Evolutionary conservation across 2,113 vertebrate genomes (phyloP).

Genomic region (Etheostoma cragini): DNA sequence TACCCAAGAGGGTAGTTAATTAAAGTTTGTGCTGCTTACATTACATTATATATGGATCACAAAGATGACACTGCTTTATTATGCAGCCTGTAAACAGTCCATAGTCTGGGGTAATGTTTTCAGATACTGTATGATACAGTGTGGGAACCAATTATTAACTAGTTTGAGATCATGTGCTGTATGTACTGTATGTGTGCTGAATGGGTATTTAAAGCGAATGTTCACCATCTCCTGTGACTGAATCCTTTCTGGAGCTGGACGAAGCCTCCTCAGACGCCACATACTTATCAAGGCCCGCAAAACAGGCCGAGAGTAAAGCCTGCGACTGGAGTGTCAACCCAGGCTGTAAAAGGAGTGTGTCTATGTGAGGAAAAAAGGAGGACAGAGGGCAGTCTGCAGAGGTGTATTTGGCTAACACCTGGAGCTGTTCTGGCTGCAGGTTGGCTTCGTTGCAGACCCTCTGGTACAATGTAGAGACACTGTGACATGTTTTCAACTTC

Average conservation of each 20-base stretch:
- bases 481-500: constrained; percentile 90
- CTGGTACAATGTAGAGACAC: constrained; percentile 90
- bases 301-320: constrained; percentile 1
- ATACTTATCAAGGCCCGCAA: constrained; percentile 38
- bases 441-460: constrained; percentile 91
- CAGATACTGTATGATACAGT: neutral
- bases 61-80: neutral
- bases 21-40: neutral
- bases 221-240: constrained; percentile 20
- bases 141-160: neutral
- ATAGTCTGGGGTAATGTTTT: constrained; percentile 14
- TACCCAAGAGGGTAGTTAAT: neutral
- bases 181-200: neutral
- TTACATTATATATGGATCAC: neutral
- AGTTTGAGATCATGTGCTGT: neutral
- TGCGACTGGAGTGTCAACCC: constrained; percentile 41
- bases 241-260: constrained; percentile 38
- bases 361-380: constrained; percentile 84
- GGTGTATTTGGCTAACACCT: constrained; percentile 92
- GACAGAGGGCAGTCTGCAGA: constrained; percentile 91
- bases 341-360: constrained; percentile 61
- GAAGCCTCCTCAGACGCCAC: constrained; percentile 33
- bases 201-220: constrained; percentile 25
- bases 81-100: neutral
- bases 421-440: constrained; percentile 91